These are phyloP conservation scores for Tipula helvola DNA, from an alignment of 2,888 invertebrate genomes.

Conservation along the genomic window DNA sequence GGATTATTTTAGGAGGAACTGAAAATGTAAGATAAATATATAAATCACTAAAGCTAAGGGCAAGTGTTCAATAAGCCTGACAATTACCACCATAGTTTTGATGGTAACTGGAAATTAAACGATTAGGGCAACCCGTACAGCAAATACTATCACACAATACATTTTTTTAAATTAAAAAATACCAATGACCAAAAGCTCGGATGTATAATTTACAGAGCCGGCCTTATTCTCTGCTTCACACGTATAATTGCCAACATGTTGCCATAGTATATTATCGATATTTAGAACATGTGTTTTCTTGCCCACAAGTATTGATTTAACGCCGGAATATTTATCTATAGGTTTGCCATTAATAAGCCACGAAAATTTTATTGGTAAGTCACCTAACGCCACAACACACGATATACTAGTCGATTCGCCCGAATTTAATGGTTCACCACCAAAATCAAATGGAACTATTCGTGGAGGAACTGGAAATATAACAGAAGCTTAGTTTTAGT, in stretches of 20 bases:
- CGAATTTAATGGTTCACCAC: conserved; percentile 55
- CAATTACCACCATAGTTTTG: no score
- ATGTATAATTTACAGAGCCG: conserved; percentile 52
- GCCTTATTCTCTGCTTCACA: conserved; percentile 61
- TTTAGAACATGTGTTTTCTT: conserved; percentile 45
- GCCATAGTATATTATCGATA: conserved; percentile 47
- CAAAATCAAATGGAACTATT: conserved; percentile 64
- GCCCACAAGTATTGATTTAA: conserved; percentile 22
- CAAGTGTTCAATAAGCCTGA: no score
- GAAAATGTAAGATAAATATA: not conserved
- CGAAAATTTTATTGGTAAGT: conserved; percentile 50
- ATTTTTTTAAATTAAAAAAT: not conserved
- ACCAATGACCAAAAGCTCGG: conserved; percentile 62
- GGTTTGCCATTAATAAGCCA: conserved; percentile 44
- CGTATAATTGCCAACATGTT: conserved; percentile 61
- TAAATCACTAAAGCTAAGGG: no score
- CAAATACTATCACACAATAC: not conserved
- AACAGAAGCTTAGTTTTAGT: not conserved
- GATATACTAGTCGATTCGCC: conserved; percentile 58
- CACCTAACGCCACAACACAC: conserved; percentile 58
- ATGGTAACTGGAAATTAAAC: not conserved
- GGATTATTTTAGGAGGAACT: conserved; percentile 64
- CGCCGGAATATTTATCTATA: conserved; percentile 22
- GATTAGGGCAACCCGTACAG: conserved; percentile 19
- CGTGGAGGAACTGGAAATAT: conserved; percentile 50